Evolutionary conservation across 2,113 vertebrate genomes (phyloP).

Genomic region (Gnathonemus longibarbis): DNA sequence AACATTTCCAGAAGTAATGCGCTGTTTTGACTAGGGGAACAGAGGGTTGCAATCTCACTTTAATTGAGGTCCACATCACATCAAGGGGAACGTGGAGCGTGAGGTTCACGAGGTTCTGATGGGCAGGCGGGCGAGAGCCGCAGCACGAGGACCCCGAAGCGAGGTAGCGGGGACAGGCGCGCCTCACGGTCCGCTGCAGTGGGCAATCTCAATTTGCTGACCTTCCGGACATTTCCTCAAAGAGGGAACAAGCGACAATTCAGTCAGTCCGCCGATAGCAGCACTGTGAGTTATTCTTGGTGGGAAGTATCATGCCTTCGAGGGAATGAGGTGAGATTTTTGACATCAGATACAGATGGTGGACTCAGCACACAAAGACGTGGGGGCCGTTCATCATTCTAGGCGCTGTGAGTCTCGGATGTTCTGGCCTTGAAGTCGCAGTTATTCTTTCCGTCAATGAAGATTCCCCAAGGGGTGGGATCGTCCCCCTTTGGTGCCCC

Average conservation of each 20-base stretch:
- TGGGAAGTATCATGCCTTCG: neutral
- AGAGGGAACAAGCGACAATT: neutral
- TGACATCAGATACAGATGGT: neutral
- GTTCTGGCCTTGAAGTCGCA: constrained; percentile 36
- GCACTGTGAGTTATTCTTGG: neutral
- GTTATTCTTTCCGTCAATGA: constrained; percentile 25
- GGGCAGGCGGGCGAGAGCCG: constrained; percentile 22
- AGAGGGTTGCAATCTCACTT: constrained; percentile 55
- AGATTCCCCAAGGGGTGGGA: neutral
- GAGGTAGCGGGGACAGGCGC: constrained; percentile 24
- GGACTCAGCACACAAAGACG: neutral
- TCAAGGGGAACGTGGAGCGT: constrained; percentile 34
- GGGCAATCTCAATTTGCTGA: constrained; percentile 33
- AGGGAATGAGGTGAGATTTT: neutral
- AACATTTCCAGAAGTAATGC: constrained; percentile 60
- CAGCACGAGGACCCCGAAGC: neutral
- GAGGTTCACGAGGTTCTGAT: constrained; percentile 35
- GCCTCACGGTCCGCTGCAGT: constrained; percentile 40
- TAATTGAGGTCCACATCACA: constrained; percentile 56
- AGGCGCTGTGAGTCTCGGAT: neutral
- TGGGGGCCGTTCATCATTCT: neutral
- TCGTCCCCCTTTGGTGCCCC: neutral
- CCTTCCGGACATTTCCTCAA: constrained; percentile 27
- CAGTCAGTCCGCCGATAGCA: neutral
- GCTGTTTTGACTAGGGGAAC: constrained; percentile 55